Evolutionary conservation across 1,140 invertebrate species (phyloP).

Genomic region (Hypothenemus hampei): DNA sequence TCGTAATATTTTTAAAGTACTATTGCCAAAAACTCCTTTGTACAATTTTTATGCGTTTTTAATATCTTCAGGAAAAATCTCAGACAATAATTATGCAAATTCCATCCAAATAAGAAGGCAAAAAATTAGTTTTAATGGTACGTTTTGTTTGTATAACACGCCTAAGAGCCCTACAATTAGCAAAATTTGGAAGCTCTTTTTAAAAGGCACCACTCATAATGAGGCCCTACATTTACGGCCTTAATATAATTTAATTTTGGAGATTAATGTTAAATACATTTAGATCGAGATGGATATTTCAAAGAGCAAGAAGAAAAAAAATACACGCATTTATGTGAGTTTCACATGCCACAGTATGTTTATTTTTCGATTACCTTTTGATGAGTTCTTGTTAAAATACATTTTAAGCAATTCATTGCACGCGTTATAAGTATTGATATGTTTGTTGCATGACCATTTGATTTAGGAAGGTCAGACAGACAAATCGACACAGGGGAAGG

Average conservation of each 20-base stretch:
- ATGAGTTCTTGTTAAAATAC: neutral
- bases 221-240: constrained; percentile 4
- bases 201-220: constrained; percentile 1
- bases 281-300: too few relatives aligned
- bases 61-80: neutral
- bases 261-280: neutral
- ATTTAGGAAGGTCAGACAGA: too few relatives aligned
- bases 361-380: constrained; percentile 3
- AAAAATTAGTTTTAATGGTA: constrained; percentile 8
- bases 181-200: constrained; percentile 9
- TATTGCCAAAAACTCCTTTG: too few relatives aligned
- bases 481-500: too few relatives aligned
- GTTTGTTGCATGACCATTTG: too few relatives aligned
- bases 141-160: constrained; percentile 2
- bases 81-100: constrained; percentile 7
- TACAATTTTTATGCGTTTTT: constrained; percentile 10
- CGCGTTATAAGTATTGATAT: too few relatives aligned
- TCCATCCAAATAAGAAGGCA: neutral
- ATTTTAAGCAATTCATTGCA: constrained; percentile 1
- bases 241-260: constrained; percentile 16
- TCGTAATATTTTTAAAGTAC: too few relatives aligned
- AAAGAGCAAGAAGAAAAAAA: too few relatives aligned
- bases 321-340: constrained; percentile 2
- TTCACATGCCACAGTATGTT: constrained; percentile 1
- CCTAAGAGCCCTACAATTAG: constrained; percentile 8